Evolutionary conservation across 2,113 vertebrate genomes (phyloP), one percentile per base, ranked within the genome.

Genomic region (Chauna torquata): DNA sequence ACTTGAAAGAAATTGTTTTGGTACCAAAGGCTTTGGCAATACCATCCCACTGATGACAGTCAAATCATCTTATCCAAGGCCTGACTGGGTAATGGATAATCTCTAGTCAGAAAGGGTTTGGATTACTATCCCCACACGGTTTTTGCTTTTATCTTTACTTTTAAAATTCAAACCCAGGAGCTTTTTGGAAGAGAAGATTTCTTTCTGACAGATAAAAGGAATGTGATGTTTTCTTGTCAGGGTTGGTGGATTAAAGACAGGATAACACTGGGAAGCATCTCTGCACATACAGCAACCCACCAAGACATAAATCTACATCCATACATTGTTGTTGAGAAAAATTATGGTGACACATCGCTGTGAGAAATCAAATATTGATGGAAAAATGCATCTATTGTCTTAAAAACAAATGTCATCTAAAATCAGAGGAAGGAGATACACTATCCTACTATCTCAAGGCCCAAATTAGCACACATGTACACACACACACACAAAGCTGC

Each of bases 201-300:
- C 57, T 87, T 91, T 92, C 75, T 95, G 81, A 95, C 83, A 92
- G 70, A 95, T 92, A 91, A 95, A 97, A 96, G 70, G 42, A 94
- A 82, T 0, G 2, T 70, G 66, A 85, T 50, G 66, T 74, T 97
- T 87, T 64, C 58, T 66, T 58, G 42, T 92, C 89, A 95, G 49
- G 12, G 25, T 18, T 94, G 77, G 89, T 0, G 0, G 74, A 91
- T 92, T 97, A 89, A 95, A 95, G 74, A 92, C 78, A 89, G 50
- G 74, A 72, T 91, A 91, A 92, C 70, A 49, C 71, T 80, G 93
- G 81, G 81, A 94, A 76, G 65, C 12, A 82, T 87, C 54, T 91
- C 86, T 34, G 49, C 57, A 74, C 57, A 38, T 22, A 49, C 65
- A 96, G 54, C 77, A 82, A 77, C 19, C 23, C 74, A 90, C 74